Conservation (phyloP, 2,113 vertebrate genomes). For the Clarias batrachus region DNA sequence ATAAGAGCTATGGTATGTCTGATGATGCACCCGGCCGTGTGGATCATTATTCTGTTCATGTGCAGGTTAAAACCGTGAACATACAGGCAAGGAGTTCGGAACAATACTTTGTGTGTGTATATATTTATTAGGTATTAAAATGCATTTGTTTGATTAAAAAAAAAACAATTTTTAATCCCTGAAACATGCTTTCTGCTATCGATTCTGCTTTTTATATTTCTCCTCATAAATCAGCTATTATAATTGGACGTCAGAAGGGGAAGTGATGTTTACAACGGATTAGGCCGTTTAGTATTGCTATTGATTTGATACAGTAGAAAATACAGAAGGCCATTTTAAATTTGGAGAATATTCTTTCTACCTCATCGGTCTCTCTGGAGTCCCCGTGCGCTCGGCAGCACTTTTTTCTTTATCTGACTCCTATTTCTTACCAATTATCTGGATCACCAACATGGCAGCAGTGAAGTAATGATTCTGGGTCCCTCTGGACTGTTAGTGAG, state of each 20-base stretch:
- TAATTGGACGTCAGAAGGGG: background rate
- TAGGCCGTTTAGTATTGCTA: background rate
- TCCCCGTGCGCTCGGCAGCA: background rate
- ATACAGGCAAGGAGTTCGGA: background rate
- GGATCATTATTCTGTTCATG: too few relatives aligned
- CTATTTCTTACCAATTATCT: constrained; percentile 68
- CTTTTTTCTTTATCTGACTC: constrained; percentile 36
- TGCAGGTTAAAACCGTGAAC: background rate
- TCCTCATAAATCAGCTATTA: background rate
- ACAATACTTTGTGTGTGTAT: background rate
- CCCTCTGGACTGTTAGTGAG: constrained; percentile 49
- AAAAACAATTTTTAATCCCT: background rate
- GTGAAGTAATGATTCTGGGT: constrained; percentile 58
- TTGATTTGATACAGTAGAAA: background rate
- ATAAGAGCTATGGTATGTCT: background rate
- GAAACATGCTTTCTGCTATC: background rate
- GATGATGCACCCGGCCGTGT: background rate
- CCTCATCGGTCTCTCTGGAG: background rate
- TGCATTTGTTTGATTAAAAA: background rate
- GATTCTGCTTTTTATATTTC: background rate
- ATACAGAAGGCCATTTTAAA: constrained; percentile 9
- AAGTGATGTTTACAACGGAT: too few relatives aligned
- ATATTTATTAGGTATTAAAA: background rate
- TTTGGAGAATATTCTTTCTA: background rate
- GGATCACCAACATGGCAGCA: constrained; percentile 62